Conservation (phyloP, 1,140 invertebrate genomes). For the Lineus longissimus region DNA sequence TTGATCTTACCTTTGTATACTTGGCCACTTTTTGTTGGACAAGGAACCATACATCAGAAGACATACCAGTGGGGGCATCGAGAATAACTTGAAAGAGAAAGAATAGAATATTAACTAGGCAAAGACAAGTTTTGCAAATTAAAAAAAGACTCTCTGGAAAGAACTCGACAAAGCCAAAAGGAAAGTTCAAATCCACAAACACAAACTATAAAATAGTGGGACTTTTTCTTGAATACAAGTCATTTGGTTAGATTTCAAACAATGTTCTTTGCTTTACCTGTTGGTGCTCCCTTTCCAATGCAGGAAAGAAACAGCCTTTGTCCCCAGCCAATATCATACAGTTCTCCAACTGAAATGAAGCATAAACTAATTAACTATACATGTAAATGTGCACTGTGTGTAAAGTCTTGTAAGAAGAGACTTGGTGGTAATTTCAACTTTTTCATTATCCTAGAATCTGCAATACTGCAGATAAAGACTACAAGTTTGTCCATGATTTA, state of each 20-base stretch:
- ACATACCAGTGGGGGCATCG: conserved; percentile 50
- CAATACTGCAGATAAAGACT: too few relatives aligned
- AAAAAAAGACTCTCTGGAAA: not conserved
- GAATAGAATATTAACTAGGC: not conserved
- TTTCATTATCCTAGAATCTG: too few relatives aligned
- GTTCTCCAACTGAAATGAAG: conserved; percentile 25
- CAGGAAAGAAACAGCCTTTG: conserved; percentile 44
- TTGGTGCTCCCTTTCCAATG: conserved; percentile 41
- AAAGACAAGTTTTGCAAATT: not conserved
- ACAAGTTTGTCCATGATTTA: too few relatives aligned
- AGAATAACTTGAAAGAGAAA: conserved; percentile 40
- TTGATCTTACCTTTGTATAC: conserved; percentile 35
- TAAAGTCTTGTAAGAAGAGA: too few relatives aligned
- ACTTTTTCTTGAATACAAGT: too few relatives aligned
- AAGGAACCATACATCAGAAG: conserved; percentile 48
- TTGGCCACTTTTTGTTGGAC: conserved; percentile 36
- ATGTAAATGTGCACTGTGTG: too few relatives aligned
- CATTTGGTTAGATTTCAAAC: too few relatives aligned
- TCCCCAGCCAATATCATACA: conserved; percentile 46
- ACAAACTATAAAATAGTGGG: too few relatives aligned
- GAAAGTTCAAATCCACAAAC: too few relatives aligned
- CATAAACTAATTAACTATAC: not conserved
- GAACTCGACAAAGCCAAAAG: not conserved
- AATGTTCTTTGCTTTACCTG: conserved; percentile 35
- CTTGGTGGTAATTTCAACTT: too few relatives aligned